These are phyloP conservation scores for Tympanoctomys barrerae DNA, from an alignment of 2,797 vertebrate species.

Conservation along the genomic window DNA sequence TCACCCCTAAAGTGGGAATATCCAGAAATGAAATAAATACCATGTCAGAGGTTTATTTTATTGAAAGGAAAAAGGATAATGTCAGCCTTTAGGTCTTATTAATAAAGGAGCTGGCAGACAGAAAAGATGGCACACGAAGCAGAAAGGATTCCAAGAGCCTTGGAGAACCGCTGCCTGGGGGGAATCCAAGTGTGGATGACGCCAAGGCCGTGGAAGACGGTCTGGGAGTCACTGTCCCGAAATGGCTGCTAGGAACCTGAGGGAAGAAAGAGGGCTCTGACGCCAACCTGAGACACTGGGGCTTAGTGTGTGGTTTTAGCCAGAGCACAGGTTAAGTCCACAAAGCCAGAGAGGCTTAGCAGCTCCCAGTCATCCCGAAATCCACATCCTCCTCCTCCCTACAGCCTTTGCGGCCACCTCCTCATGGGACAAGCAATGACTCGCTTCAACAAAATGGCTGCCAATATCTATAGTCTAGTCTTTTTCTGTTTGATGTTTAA, in stretches of 20 bases:
- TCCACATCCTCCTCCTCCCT: not conserved
- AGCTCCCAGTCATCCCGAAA: not conserved
- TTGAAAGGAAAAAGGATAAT: conserved; percentile 38
- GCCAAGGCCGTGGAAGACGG: not conserved
- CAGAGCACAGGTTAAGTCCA: not conserved
- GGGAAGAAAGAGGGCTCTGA: not conserved
- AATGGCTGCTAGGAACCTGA: not conserved
- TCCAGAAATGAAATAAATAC: conserved; percentile 71
- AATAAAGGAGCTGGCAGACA: conserved; percentile 35
- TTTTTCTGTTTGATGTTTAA: conserved; percentile 6
- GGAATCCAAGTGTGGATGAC: conserved; percentile 9
- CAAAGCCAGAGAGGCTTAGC: not conserved
- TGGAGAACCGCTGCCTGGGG: not conserved
- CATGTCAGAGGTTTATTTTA: conserved; percentile 58
- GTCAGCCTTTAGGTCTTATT: conserved; percentile 11
- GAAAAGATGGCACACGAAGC: conserved; percentile 41
- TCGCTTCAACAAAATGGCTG: not conserved
- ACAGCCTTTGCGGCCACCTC: not conserved
- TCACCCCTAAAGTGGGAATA: not conserved
- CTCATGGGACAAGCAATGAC: not conserved
- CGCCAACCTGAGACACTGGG: not conserved
- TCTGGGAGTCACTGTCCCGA: not conserved
- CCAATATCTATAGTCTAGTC: not conserved
- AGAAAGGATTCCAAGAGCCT: conserved; percentile 15
- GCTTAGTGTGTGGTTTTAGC: not conserved